Conservation (phyloP, 2,888 invertebrate species). For the Cantharis flavilabris region DNA sequence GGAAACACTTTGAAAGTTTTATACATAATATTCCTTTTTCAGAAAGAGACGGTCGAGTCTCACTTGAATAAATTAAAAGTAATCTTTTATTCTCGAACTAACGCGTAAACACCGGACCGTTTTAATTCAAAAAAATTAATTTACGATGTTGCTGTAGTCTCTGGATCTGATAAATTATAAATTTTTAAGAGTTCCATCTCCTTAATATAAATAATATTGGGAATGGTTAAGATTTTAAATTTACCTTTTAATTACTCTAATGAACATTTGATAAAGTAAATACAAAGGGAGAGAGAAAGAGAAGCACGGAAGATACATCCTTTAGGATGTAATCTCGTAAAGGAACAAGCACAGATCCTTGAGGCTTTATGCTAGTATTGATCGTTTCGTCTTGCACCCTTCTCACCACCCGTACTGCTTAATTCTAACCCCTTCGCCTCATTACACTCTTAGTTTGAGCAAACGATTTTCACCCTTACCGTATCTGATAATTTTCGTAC, state of each 20-base stretch:
- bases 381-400: constrained; percentile 49
- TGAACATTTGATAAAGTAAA: neutral
- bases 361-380: constrained; percentile 50
- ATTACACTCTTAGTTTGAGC: constrained; percentile 54
- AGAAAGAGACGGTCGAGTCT: neutral
- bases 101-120: neutral
- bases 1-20: neutral
- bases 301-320: constrained; percentile 24
- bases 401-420: constrained; percentile 45
- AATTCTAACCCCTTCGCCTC: constrained; percentile 54
- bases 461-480: constrained; percentile 52
- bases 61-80: neutral
- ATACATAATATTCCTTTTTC: neutral
- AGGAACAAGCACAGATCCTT: constrained; percentile 45
- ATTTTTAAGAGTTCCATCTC: neutral
- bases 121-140: neutral
- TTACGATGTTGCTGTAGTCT: neutral
- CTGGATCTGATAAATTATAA: neutral
- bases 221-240: neutral
- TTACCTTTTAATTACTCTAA: neutral
- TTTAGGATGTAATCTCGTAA: constrained; percentile 36
- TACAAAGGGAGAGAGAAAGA: constrained; percentile 1
- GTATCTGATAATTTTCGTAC: constrained; percentile 49
- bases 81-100: neutral
- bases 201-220: neutral